Percentiles rank a stretch among this genome's conserved stretches.
Conservation (phyloP, 1,140 invertebrate genomes). For the Diorhabda carinulata region DNA sequence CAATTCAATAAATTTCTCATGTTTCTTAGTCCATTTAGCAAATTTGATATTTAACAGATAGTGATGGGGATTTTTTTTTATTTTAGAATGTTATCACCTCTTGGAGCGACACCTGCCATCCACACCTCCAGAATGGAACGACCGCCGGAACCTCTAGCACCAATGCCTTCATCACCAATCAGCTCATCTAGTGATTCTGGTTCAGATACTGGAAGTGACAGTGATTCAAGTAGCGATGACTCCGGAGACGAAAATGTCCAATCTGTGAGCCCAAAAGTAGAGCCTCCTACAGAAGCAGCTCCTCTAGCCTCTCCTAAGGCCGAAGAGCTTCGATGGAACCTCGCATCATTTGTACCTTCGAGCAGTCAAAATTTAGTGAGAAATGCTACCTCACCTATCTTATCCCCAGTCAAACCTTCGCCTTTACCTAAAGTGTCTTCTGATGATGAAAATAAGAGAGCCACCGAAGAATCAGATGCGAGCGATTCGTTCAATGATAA, state of each 20-base stretch:
- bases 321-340: constrained; percentile 52
- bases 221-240: constrained; percentile 51
- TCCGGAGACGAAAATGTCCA: constrained; percentile 49
- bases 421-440: constrained; percentile 17
- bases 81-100: constrained; percentile 43
- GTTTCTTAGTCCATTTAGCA: too few relatives aligned
- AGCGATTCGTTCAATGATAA: constrained; percentile 50
- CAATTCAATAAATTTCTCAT: too few relatives aligned
- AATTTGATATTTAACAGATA: too few relatives aligned
- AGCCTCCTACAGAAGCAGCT: constrained; percentile 43
- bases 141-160: constrained; percentile 38
- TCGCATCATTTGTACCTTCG: constrained; percentile 49
- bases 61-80: background rate
- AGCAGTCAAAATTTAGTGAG: constrained; percentile 23
- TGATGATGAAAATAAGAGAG: constrained; percentile 26
- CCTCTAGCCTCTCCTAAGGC: constrained; percentile 35
- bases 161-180: constrained; percentile 33
- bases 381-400: constrained; percentile 22
- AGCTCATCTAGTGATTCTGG: constrained; percentile 53
- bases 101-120: constrained; percentile 32
- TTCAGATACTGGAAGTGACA: constrained; percentile 52
- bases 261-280: constrained; percentile 38
- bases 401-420: constrained; percentile 20
- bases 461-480: constrained; percentile 43
- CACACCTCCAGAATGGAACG: constrained; percentile 28